Percentiles rank a stretch among this genome's conserved stretches.
Conservation (phyloP, 2,888 invertebrate genomes). For the Maniola hyperantus region DNA sequence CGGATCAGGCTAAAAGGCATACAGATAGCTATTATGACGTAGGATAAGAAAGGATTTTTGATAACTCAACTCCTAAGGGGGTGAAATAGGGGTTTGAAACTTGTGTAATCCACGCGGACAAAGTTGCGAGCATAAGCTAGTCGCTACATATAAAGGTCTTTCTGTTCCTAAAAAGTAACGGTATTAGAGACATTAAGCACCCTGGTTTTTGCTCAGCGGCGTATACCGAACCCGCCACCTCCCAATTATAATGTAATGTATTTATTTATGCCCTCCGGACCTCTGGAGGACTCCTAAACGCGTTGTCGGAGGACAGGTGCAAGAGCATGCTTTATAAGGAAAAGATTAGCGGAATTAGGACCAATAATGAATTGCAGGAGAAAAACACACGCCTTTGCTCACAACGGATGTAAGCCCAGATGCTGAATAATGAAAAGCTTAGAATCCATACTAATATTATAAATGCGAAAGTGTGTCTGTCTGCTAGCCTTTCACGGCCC, state of each 20-base stretch:
- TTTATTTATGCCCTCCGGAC: slow-evolving; percentile 33
- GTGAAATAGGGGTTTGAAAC: too few relatives aligned
- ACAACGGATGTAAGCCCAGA: too few relatives aligned
- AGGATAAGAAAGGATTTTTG: too few relatives aligned
- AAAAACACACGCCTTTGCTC: too few relatives aligned
- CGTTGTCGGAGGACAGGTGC: slow-evolving; percentile 10
- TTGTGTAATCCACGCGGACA: too few relatives aligned
- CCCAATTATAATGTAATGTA: slow-evolving; percentile 39
- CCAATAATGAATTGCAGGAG: not conserved
- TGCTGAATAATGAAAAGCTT: not conserved
- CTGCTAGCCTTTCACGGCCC: too few relatives aligned
- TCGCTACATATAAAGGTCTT: slow-evolving; percentile 48
- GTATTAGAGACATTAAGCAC: slow-evolving; percentile 60
- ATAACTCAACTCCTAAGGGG: too few relatives aligned
- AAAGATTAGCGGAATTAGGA: not conserved
- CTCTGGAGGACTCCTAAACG: not conserved
- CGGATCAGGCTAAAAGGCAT: too few relatives aligned
- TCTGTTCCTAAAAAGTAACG: slow-evolving; percentile 51
- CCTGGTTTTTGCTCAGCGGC: slow-evolving; percentile 32
- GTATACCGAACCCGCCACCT: slow-evolving; percentile 38
- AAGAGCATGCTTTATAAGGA: not conserved
- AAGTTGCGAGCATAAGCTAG: too few relatives aligned
- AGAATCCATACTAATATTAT: too few relatives aligned
- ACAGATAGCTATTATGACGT: too few relatives aligned
- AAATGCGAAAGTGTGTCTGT: too few relatives aligned